phyloP scores from a whole-genome alignment of 2,113 vertebrate species.

The Halcyon senegalensis region DNA sequence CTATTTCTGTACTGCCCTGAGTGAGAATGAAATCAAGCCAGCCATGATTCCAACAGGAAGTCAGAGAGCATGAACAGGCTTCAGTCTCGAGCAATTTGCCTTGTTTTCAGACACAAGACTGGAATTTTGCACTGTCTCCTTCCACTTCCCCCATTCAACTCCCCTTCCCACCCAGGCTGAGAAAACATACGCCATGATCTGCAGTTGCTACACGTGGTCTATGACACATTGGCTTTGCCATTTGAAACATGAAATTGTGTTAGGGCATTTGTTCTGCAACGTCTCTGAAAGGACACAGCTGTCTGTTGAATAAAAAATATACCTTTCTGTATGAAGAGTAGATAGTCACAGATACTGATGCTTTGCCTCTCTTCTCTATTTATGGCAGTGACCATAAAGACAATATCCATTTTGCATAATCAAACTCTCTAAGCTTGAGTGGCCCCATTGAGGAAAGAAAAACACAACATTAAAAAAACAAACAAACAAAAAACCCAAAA shows the following conservation, averaged over 20 bases:
- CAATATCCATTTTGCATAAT: neutral
- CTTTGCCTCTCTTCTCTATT: neutral
- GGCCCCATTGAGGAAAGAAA: neutral
- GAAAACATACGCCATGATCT: neutral
- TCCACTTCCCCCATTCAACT: neutral
- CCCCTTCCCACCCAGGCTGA: accelerated
- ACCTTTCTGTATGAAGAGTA: neutral
- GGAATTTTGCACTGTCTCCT: neutral
- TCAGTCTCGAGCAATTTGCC: neutral
- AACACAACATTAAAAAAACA: neutral
- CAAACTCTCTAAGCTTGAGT: neutral
- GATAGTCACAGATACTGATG: neutral
- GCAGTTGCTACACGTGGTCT: neutral
- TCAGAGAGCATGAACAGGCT: neutral
- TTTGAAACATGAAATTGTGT: neutral
- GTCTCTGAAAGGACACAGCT: neutral
- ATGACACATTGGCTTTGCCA: neutral
- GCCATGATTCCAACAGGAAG: neutral
- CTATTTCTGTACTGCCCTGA: accelerated
- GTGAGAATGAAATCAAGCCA: neutral
- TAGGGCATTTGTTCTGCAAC: neutral
- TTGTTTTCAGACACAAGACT: neutral
- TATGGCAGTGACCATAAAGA: neutral
- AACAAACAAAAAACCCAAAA: no score
- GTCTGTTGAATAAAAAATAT: neutral